These are phyloP conservation scores for Deilephila elpenor DNA, from an alignment of 2,888 invertebrate genomes.

Conservation along the genomic window DNA sequence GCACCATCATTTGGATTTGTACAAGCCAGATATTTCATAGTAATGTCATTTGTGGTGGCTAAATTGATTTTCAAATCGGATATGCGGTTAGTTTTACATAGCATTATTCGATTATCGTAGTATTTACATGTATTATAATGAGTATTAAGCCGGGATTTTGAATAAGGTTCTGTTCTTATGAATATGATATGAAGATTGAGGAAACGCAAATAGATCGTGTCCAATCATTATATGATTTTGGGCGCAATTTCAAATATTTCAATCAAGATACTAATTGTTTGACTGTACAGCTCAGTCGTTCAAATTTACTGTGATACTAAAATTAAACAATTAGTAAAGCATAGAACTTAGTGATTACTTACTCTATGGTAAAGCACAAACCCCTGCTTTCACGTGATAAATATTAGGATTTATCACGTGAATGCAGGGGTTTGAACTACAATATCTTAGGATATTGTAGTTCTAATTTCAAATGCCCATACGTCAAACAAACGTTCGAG, in stretches of 20 bases:
- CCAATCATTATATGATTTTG: no score
- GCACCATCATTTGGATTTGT: neutral
- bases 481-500: conserved; percentile 31
- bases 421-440: no score
- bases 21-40: neutral
- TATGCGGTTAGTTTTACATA: neutral
- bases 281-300: no score
- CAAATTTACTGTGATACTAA: neutral
- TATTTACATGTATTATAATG: neutral
- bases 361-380: no score
- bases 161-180: neutral
- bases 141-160: neutral
- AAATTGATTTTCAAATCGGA: neutral
- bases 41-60: neutral
- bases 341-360: no score
- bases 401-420: conserved; percentile 3
- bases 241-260: no score
- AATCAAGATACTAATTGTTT: no score
- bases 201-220: neutral
- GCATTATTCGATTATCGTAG: neutral
- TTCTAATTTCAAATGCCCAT: conserved; percentile 1
- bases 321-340: neutral
- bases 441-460: conserved; percentile 7
- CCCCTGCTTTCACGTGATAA: neutral
- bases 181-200: neutral